phyloP scores from a whole-genome alignment of 2,797 vertebrate species.

The Silurus lanzhouensis region DNA sequence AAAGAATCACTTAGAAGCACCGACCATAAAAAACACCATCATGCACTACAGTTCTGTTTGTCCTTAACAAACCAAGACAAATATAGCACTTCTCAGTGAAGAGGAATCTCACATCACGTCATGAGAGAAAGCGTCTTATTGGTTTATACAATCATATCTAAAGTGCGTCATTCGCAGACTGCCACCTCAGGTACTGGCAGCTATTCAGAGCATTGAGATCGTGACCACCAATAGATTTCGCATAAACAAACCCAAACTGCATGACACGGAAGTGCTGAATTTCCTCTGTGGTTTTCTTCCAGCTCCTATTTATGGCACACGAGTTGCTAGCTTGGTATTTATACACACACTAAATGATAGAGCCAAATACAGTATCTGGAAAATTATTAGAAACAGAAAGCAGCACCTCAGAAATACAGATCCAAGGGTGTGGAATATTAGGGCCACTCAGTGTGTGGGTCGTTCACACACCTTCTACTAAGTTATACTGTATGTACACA shows the following conservation, averaged over 20 bases:
- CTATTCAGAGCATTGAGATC: conserved; percentile 20
- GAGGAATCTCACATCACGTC: conserved; percentile 2
- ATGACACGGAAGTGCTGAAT: not conserved
- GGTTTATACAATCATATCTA: conserved; percentile 30
- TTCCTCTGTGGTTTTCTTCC: not conserved
- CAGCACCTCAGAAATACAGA: not conserved
- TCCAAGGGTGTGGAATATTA: not conserved
- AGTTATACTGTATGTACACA: not conserved
- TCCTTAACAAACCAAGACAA: conserved; percentile 1
- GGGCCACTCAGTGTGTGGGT: not conserved
- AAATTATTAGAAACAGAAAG: conserved; percentile 16
- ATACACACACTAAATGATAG: not conserved
- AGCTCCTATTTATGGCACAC: not conserved
- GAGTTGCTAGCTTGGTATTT: conserved; percentile 21
- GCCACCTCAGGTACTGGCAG: conserved; percentile 12
- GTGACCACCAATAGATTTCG: conserved; percentile 1
- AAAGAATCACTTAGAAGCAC: not conserved
- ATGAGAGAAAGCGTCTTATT: conserved; percentile 29
- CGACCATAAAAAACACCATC: not conserved
- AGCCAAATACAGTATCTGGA: not conserved
- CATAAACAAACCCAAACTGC: not conserved
- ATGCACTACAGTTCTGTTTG: not conserved
- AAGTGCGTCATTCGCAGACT: conserved; percentile 44
- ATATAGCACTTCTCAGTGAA: not conserved
- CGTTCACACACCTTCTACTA: not conserved